Base-by-base conservation (phyloP, 1,140 invertebrate genomes). In the Drosophila subobscura region DNA sequence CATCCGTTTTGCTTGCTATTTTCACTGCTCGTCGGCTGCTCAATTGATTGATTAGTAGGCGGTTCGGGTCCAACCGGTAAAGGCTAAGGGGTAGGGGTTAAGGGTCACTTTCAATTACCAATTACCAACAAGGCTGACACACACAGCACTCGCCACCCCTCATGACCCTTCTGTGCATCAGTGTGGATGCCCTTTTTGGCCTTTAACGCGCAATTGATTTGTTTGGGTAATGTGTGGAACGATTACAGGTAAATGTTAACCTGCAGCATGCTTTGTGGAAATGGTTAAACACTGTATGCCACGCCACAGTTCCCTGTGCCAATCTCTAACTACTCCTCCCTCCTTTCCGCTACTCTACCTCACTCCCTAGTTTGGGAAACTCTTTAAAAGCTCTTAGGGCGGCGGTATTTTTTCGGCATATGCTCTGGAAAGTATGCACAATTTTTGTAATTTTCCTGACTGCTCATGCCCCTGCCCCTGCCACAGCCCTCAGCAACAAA, bases 201-300 rank as follows among this genome's bases (percentile, higher is more conserved):
- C 81, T 81, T 86, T 80, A 64, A 86, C 74, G 70, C 78, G 71
- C 81, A 81, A 85, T 85, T 85, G 81, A 85, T 85, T 85, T 78
- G 74, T 75, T 78, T 76, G 58, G 72, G 54, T 55, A 74, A 74
- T 80, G 72, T 27, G 72, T 68, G 44, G 58, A 8, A 33, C 76
- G 66, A 84, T 84, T 84, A 76, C 80, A 85, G 81, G 77, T 84
- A 70, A 77, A 73, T 64, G 65, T 72, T 61, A 61, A 57, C 22
- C 56, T 46, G 42, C 25, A 25, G 56, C 73, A 29, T 37, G 33
- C 33, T 37, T 12, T 37, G 33, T 37, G 33, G 27, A 59, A 73
- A 49, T 77, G 79, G 59, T 77, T 72, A 42, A 60, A 54, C 47
- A 45, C 33, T 33, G 16, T 44, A 25, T 23, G 12, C 33, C 54